Evolutionary conservation across 1,140 invertebrate species (phyloP).

Genomic region (Drosophila tsacasi): DNA sequence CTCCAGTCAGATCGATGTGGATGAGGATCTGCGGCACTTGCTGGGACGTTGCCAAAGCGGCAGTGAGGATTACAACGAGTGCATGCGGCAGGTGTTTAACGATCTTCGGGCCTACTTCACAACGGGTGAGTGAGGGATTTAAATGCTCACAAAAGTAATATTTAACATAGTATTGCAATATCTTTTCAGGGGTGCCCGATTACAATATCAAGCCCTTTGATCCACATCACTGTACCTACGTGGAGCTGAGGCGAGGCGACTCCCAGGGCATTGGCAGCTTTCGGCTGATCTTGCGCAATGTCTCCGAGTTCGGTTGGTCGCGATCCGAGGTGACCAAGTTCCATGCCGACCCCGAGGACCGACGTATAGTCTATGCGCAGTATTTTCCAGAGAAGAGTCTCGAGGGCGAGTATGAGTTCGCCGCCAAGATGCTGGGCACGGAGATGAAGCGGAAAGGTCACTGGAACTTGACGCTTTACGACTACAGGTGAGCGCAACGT

Average conservation of each 20-base stretch:
- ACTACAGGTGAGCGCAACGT: constrained; percentile 86
- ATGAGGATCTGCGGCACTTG: constrained; percentile 67
- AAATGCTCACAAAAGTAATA: not conserved
- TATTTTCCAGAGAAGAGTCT: constrained; percentile 92
- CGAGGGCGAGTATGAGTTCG: constrained; percentile 89
- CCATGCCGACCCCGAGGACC: constrained; percentile 89
- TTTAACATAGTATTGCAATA: not conserved
- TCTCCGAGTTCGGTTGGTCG: constrained; percentile 91
- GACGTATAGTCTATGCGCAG: constrained; percentile 90
- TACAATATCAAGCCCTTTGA: constrained; percentile 91
- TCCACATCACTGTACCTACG: constrained; percentile 90
- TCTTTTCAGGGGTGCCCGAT: constrained; percentile 88
- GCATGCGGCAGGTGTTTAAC: constrained; percentile 91
- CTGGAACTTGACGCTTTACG: constrained; percentile 91
- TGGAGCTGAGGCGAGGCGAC: constrained; percentile 88
- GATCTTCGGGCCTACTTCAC: constrained; percentile 90
- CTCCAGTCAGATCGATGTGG: constrained; percentile 66
- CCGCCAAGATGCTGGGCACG: constrained; percentile 87
- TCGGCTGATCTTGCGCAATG: constrained; percentile 89
- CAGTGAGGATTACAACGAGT: constrained; percentile 89
- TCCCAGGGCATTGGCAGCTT: constrained; percentile 87
- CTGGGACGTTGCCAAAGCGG: constrained; percentile 88
- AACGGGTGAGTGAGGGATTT: constrained; percentile 86
- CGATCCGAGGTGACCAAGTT: constrained; percentile 91
- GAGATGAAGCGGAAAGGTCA: constrained; percentile 88